phyloP scores from a whole-genome alignment of 2,797 vertebrate species.

The Thamnophis elegans region DNA sequence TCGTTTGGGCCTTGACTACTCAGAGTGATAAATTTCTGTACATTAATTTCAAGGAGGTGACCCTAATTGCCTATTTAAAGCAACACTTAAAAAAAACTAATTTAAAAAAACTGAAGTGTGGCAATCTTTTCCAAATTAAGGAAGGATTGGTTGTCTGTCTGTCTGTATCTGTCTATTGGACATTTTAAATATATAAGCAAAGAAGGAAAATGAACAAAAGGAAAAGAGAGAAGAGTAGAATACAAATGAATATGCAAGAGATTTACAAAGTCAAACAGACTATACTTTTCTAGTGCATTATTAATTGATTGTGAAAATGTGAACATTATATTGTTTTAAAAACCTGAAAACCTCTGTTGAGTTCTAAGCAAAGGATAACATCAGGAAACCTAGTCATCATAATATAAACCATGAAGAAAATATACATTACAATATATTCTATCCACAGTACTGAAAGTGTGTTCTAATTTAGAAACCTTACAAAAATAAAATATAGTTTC shows the following conservation, averaged over 20 bases:
- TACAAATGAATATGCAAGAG: background rate
- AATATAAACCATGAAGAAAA: background rate
- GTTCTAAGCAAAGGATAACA: background rate
- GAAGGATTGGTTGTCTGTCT: background rate
- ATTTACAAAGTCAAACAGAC: background rate
- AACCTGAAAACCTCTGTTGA: background rate
- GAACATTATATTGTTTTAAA: background rate
- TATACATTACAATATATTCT: background rate
- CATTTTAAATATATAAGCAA: background rate
- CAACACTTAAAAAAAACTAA: background rate
- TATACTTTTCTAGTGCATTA: background rate
- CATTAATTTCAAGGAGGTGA: conserved; percentile 46
- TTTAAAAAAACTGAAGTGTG: background rate
- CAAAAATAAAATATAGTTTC: background rate
- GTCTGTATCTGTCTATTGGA: background rate
- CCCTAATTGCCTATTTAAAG: background rate
- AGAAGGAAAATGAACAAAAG: background rate
- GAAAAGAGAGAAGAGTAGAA: background rate
- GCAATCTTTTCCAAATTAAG: background rate
- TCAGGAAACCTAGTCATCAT: background rate
- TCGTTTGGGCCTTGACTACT: conserved; percentile 54
- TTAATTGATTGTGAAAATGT: background rate
- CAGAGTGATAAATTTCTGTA: conserved; percentile 46
- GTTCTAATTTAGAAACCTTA: background rate
- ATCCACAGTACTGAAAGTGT: background rate